Evolutionary conservation across 2,888 invertebrate genomes (phyloP).

Genomic region (Rhingia campestris): DNA sequence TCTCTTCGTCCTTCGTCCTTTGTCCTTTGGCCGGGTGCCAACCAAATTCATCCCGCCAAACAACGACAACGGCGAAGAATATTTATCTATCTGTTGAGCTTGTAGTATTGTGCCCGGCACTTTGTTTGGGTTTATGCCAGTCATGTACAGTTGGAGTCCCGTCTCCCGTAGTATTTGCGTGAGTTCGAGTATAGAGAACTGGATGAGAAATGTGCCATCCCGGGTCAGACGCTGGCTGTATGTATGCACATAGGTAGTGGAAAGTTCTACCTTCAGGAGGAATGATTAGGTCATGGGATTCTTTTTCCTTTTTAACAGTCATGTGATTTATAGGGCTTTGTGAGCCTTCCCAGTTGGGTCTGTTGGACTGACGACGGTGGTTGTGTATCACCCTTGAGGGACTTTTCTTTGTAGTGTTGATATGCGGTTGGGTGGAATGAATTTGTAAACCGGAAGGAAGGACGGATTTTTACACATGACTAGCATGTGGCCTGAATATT

Average conservation of each 20-base stretch:
- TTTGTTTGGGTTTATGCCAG: constrained; percentile 40
- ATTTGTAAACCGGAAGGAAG: too few species aligned
- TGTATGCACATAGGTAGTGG: background rate
- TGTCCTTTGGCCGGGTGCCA: background rate
- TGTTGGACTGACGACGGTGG: too few species aligned
- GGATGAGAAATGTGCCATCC: constrained; percentile 22
- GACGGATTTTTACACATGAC: too few species aligned
- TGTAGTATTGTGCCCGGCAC: constrained; percentile 12
- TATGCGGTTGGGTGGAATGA: too few species aligned
- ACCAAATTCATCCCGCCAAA: background rate
- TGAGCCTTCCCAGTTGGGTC: background rate
- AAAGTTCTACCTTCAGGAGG: constrained; percentile 2
- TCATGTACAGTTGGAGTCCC: constrained; percentile 6
- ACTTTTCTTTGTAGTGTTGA: too few species aligned
- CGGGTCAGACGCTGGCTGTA: constrained; percentile 29
- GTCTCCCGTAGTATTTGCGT: background rate
- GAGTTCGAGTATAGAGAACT: background rate
- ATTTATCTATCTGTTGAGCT: constrained; percentile 28
- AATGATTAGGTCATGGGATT: constrained; percentile 58
- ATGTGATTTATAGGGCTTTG: constrained; percentile 14
- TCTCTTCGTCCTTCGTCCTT: background rate
- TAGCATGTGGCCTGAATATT: too few species aligned
- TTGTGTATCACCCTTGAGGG: too few species aligned
- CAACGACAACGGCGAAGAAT: background rate
- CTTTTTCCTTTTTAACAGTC: constrained; percentile 46